Evolutionary conservation across 2,888 invertebrate genomes (phyloP).

Genomic region (Erannis defoliaria): DNA sequence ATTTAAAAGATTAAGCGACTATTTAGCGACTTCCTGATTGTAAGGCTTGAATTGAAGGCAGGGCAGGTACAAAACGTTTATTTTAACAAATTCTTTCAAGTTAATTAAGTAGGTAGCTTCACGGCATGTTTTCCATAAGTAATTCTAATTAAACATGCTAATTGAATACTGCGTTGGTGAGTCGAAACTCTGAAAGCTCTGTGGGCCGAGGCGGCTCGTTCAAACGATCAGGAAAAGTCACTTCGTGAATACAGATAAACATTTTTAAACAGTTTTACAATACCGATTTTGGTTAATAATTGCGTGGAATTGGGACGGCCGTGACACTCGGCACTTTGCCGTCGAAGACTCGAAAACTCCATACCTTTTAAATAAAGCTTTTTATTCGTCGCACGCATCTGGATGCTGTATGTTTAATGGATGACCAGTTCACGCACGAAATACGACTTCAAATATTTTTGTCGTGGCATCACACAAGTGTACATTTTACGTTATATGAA

Average conservation of each 20-base stretch:
- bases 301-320: slow-evolving; percentile 57
- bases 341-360: slow-evolving; percentile 21
- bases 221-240: slow-evolving; percentile 58
- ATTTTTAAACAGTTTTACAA: slow-evolving; percentile 50
- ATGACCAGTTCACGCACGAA: slow-evolving; percentile 22
- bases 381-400: slow-evolving; percentile 28
- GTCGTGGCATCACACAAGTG: neutral
- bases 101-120: slow-evolving; percentile 3
- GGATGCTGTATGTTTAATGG: slow-evolving; percentile 23
- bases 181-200: slow-evolving; percentile 37
- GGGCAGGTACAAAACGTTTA: neutral
- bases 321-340: slow-evolving; percentile 34
- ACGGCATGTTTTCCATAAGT: slow-evolving; percentile 2
- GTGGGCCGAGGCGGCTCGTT: slow-evolving; percentile 49
- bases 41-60: neutral
- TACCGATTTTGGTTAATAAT: slow-evolving; percentile 65
- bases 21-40: neutral
- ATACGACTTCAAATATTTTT: slow-evolving; percentile 13
- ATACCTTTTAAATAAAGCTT: slow-evolving; percentile 27
- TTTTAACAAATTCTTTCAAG: slow-evolving; percentile 1
- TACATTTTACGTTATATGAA: neutral
- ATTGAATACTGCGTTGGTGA: slow-evolving; percentile 45
- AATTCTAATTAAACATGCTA: slow-evolving; percentile 47
- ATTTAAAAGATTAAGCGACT: neutral
- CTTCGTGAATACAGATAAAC: slow-evolving; percentile 55